Evolutionary conservation across 2,888 invertebrate genomes (phyloP).

Genomic region (Cephonodes hylas): DNA sequence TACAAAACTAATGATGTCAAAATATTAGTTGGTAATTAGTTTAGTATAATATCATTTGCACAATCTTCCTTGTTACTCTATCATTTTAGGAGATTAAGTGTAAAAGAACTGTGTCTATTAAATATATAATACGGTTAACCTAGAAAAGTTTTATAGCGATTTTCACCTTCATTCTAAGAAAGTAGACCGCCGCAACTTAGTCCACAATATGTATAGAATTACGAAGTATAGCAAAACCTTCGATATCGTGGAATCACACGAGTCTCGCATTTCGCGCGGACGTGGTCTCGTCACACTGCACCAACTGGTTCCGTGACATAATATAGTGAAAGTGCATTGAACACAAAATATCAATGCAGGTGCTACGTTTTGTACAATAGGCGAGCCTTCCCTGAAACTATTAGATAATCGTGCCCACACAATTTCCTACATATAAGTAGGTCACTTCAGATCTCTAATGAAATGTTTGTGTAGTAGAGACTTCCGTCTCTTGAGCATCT

Average conservation of each 20-base stretch:
- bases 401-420: constrained; percentile 1
- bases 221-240: background rate
- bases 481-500: background rate
- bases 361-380: background rate
- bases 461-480: background rate
- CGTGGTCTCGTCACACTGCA: constrained; percentile 25
- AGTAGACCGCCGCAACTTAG: background rate
- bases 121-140: too few relatives aligned
- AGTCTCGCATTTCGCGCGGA: constrained; percentile 19
- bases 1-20: too few relatives aligned
- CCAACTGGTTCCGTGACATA: constrained; percentile 48
- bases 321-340: constrained; percentile 58
- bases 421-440: constrained; percentile 8
- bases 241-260: constrained; percentile 1
- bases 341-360: constrained; percentile 8
- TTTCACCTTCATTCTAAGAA: background rate
- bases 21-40: too few relatives aligned
- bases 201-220: too few relatives aligned
- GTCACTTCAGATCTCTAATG: background rate
- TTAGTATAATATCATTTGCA: too few relatives aligned
- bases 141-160: too few relatives aligned
- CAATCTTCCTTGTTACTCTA: too few relatives aligned
- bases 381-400: constrained; percentile 4
- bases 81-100: too few relatives aligned
- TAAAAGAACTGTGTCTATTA: too few relatives aligned